phyloP scores from a whole-genome alignment of 2,888 invertebrate species.

The Bibio marci region DNA sequence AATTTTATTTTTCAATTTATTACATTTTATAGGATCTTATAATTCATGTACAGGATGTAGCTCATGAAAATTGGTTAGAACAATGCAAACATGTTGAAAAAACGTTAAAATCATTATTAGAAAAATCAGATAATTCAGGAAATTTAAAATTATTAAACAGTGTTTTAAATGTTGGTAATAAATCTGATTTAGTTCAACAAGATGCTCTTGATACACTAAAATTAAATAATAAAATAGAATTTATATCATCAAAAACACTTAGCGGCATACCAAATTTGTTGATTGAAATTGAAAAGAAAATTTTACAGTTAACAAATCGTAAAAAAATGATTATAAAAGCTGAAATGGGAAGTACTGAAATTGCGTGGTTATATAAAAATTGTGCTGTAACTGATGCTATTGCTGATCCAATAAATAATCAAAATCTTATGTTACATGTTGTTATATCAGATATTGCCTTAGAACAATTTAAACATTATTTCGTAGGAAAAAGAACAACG shows the following conservation, averaged over 20 bases:
- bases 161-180: conserved; percentile 58
- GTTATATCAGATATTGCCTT: conserved; percentile 37
- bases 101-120: conserved; percentile 39
- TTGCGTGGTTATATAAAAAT: conserved; percentile 47
- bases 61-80: conserved; percentile 49
- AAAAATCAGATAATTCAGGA: conserved; percentile 22
- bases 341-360: conserved; percentile 37
- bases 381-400: conserved; percentile 35
- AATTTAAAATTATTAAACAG: conserved; percentile 28
- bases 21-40: conserved; percentile 62
- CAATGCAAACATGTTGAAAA: conserved; percentile 51
- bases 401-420: conserved; percentile 33
- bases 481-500: too few species aligned
- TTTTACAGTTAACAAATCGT: conserved; percentile 36
- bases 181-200: conserved; percentile 38
- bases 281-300: conserved; percentile 20
- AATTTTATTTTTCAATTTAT: too few species aligned
- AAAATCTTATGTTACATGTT: conserved; percentile 37
- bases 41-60: conserved; percentile 60
- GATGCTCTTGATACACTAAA: neutral
- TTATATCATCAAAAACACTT: conserved; percentile 33
- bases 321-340: conserved; percentile 36
- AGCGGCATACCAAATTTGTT: conserved; percentile 24
- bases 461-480: conserved; percentile 34
- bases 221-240: conserved; percentile 17